Evolutionary conservation across 2,797 vertebrate genomes (phyloP).

Genomic region (Argya squamiceps): DNA sequence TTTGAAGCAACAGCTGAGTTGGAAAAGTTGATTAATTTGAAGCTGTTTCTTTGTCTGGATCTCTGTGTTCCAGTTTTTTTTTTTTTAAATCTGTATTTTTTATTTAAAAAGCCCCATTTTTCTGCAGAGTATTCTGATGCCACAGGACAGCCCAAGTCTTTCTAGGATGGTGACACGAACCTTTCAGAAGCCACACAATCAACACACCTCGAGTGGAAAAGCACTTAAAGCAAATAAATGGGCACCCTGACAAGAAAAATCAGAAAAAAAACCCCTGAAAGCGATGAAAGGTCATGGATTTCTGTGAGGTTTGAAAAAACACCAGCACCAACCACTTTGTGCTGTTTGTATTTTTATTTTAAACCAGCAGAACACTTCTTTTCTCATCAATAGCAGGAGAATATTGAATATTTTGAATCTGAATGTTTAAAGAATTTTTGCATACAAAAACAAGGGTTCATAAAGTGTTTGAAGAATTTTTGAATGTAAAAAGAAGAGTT

Average conservation of each 20-base stretch:
- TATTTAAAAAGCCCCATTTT: neutral
- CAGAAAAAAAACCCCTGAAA: neutral
- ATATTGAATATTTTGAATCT: neutral
- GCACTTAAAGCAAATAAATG: slow-evolving; percentile 14
- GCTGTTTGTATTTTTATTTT: neutral
- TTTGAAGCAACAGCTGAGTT: slow-evolving; percentile 19
- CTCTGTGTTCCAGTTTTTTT: neutral
- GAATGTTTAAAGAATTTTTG: neutral
- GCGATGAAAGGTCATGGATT: slow-evolving; percentile 55
- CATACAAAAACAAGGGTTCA: neutral
- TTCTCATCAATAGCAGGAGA: neutral
- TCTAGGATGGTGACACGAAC: neutral
- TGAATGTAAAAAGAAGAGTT: neutral
- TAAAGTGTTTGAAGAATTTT: fast-evolving
- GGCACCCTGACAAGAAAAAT: slow-evolving; percentile 23
- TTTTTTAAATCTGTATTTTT: neutral
- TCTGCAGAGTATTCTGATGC: neutral
- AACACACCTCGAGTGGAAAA: slow-evolving; percentile 14
- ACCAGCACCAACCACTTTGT: neutral
- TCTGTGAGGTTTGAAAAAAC: slow-evolving; percentile 33
- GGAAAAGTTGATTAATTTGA: slow-evolving; percentile 58
- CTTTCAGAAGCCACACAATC: slow-evolving; percentile 22
- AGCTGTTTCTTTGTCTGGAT: neutral
- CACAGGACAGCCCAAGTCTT: neutral
- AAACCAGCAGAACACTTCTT: neutral